These are phyloP conservation scores for Cryptotermes secundus DNA, from an alignment of 1,140 invertebrate genomes.

Conservation along the genomic window DNA sequence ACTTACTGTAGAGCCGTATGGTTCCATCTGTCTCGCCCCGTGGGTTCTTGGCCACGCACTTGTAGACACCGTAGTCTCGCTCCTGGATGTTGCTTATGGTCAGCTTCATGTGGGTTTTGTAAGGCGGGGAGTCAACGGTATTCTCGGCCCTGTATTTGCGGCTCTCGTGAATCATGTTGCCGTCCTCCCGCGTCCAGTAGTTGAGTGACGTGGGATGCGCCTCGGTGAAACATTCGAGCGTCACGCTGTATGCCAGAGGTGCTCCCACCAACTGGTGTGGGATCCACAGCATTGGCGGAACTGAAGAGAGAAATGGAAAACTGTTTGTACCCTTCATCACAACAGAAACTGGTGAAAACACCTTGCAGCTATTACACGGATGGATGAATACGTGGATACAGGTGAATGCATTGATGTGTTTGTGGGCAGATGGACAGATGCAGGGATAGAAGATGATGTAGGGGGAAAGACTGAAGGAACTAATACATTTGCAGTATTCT, in stretches of 20 bases:
- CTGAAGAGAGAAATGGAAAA: slow-evolving; percentile 55
- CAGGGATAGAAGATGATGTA: too few species aligned
- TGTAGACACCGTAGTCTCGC: slow-evolving; percentile 76
- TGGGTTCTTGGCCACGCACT: slow-evolving; percentile 91
- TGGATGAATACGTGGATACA: too few species aligned
- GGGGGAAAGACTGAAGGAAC: too few species aligned
- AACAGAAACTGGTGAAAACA: too few species aligned
- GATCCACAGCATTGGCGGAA: slow-evolving; percentile 87
- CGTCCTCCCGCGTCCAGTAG: slow-evolving; percentile 86
- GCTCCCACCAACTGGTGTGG: slow-evolving; percentile 86
- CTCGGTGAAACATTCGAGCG: slow-evolving; percentile 85
- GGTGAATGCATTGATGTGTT: too few species aligned
- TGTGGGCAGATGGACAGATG: too few species aligned
- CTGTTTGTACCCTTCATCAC: too few species aligned
- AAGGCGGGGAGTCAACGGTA: slow-evolving; percentile 64
- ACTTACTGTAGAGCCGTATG: slow-evolving; percentile 88
- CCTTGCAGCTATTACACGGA: too few species aligned
- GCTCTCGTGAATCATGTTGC: slow-evolving; percentile 85
- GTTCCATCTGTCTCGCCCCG: slow-evolving; percentile 88
- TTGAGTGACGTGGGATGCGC: slow-evolving; percentile 88
- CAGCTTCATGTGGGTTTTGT: slow-evolving; percentile 82
- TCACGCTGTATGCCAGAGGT: slow-evolving; percentile 75
- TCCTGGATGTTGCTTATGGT: slow-evolving; percentile 72
- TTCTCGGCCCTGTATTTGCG: slow-evolving; percentile 72
- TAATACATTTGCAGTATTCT: too few species aligned